phyloP scores from a whole-genome alignment of 2,888 invertebrate genomes.

The Anodontia alba region DNA sequence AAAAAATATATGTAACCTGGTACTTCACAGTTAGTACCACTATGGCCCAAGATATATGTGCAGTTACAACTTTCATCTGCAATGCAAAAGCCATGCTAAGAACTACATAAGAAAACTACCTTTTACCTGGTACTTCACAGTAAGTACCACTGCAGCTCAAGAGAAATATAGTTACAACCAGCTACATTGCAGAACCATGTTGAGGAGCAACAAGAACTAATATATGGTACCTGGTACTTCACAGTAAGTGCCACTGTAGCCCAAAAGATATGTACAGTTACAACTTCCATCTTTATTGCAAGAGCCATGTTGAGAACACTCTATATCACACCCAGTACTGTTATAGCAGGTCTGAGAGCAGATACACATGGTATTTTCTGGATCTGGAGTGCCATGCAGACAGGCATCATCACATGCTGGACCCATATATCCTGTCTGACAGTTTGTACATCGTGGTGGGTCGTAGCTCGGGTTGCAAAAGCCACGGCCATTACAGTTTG shows the following conservation, averaged over 20 bases:
- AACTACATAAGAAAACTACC: too few relatives aligned
- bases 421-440: constrained; percentile 73
- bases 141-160: too few relatives aligned
- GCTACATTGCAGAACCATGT: too few relatives aligned
- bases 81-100: too few relatives aligned
- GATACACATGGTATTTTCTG: constrained; percentile 58
- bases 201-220: too few relatives aligned
- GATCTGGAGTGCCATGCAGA: constrained; percentile 61
- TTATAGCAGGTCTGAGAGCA: constrained; percentile 74
- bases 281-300: constrained; percentile 67
- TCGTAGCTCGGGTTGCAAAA: constrained; percentile 61
- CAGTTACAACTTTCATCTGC: too few relatives aligned
- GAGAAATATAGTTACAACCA: too few relatives aligned
- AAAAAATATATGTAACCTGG: too few relatives aligned
- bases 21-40: too few relatives aligned
- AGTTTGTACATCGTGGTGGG: constrained; percentile 71
- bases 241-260: constrained; percentile 73
- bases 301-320: constrained; percentile 72
- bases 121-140: too few relatives aligned
- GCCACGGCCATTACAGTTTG: constrained; percentile 71
- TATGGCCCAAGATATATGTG: too few relatives aligned
- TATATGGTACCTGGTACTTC: constrained; percentile 70
- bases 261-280: constrained; percentile 68
- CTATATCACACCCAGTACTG: constrained; percentile 72
- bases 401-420: constrained; percentile 71